Evolutionary conservation across 64 coral and sea anemone species (phyloP).

Genomic region (Montipora cactus): DNA sequence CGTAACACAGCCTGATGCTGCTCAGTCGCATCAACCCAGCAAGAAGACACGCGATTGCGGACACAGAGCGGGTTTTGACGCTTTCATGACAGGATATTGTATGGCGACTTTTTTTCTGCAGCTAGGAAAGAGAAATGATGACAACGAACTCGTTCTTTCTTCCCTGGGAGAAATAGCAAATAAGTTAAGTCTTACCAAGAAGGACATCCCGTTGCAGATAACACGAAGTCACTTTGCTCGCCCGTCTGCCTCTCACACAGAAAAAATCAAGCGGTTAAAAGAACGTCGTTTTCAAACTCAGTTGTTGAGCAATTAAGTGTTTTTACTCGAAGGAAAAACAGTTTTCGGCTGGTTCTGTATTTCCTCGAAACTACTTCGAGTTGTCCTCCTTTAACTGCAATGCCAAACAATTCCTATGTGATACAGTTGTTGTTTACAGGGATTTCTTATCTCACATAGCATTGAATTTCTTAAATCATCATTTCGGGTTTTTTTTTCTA

Average conservation of each 20-base stretch:
- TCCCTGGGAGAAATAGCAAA: conserved; percentile 65
- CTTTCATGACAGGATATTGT: conserved; percentile 97
- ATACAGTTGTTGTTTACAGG: too few species aligned
- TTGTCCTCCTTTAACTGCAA: too few species aligned
- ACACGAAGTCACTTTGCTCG: conserved; percentile 82
- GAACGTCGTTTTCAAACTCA: not conserved
- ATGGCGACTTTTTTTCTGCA: conserved; percentile 73
- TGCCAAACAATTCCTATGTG: too few species aligned
- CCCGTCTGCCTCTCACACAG: conserved; percentile 62
- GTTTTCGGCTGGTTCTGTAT: too few species aligned
- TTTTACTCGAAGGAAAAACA: not conserved
- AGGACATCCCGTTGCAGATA: conserved; percentile 83
- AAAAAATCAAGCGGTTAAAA: conserved; percentile 68
- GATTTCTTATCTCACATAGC: too few species aligned
- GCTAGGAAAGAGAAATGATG: conserved; percentile 43
- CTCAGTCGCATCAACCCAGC: not conserved
- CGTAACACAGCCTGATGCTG: not conserved
- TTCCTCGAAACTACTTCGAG: too few species aligned
- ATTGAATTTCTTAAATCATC: too few species aligned
- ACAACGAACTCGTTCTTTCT: conserved; percentile 18
- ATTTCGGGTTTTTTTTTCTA: too few species aligned
- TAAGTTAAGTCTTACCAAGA: conserved; percentile 80
- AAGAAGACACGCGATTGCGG: conserved; percentile 54
- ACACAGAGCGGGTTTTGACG: conserved; percentile 95
- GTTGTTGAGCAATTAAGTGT: not conserved